Percentiles rank a stretch among this genome's conserved stretches.
Conservation (phyloP, 1,140 invertebrate species). For the Elymnias hypermnestra region DNA sequence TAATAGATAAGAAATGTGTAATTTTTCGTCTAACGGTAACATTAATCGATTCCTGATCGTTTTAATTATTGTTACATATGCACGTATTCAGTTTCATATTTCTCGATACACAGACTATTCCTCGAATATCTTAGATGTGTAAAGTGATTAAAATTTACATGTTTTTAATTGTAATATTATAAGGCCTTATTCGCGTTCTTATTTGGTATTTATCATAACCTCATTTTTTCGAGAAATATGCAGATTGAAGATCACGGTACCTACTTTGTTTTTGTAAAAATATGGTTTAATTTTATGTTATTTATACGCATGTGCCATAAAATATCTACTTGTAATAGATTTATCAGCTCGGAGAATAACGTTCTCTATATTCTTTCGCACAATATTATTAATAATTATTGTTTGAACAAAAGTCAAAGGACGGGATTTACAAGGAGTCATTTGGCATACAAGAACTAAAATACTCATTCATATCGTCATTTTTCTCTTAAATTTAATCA, state of each 20-base stretch:
- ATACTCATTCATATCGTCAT: constrained; percentile 11
- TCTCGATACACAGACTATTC: constrained; percentile 4
- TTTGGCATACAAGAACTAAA: constrained; percentile 7
- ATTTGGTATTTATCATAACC: not conserved
- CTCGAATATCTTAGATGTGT: not conserved
- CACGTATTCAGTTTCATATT: constrained; percentile 14
- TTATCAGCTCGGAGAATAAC: constrained; percentile 37
- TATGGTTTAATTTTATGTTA: constrained; percentile 50
- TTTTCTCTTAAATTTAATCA: constrained; percentile 11
- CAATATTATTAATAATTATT: constrained; percentile 22
- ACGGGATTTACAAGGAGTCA: constrained; percentile 14
- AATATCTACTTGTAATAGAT: constrained; percentile 45
- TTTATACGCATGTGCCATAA: constrained; percentile 68
- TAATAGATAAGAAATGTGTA: constrained; percentile 41
- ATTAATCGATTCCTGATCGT: constrained; percentile 24
- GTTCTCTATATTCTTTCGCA: constrained; percentile 31
- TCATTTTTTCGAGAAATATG: constrained; percentile 11
- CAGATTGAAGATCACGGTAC: constrained; percentile 34
- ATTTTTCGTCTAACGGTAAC: constrained; percentile 33
- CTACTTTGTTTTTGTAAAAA: constrained; percentile 47
- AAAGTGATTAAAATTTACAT: not conserved
- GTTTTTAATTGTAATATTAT: too few relatives aligned
- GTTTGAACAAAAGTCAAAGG: constrained; percentile 16
- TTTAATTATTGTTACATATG: constrained; percentile 9
- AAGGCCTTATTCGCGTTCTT: too few relatives aligned